A percentile compares a stretch with the other conserved stretches of the same genome.
phyloP scores from a whole-genome alignment of 2,797 vertebrate genomes.

The Xiphophorus birchmanni region DNA sequence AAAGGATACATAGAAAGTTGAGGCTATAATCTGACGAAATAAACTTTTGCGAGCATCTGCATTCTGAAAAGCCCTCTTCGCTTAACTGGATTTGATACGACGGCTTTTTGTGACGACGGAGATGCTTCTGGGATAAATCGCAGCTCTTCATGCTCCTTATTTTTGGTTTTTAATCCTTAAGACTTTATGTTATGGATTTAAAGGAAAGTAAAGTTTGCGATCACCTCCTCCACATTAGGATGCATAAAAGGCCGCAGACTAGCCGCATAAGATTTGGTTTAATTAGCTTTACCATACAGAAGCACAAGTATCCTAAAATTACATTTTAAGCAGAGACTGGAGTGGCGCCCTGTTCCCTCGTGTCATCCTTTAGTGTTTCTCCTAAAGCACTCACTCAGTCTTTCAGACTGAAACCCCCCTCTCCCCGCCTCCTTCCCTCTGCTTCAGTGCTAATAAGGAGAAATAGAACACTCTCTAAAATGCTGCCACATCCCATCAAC shows the following conservation, averaged over 20 bases:
- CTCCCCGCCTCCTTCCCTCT: constrained; percentile 3
- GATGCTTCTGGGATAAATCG: background rate
- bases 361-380: constrained; percentile 37
- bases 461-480: constrained; percentile 73
- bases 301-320: constrained; percentile 13
- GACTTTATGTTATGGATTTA: background rate
- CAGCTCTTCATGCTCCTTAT: background rate
- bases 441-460: constrained; percentile 74
- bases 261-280: constrained; percentile 8
- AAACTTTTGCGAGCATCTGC: background rate
- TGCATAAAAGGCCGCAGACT: background rate
- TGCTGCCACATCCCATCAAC: constrained; percentile 78
- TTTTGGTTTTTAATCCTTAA: background rate
- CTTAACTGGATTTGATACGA: background rate
- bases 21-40: background rate
- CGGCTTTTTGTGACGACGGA: background rate
- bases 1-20: background rate
- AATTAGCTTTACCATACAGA: background rate
- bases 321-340: constrained; percentile 19
- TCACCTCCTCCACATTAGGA: background rate
- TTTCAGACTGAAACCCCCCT: constrained; percentile 10
- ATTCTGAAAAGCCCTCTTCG: background rate
- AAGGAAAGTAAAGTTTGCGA: background rate
- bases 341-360: constrained; percentile 18
- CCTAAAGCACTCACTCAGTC: constrained; percentile 43